Conservation (phyloP, 2,113 vertebrate genomes). For the Pedetes capensis region DNA sequence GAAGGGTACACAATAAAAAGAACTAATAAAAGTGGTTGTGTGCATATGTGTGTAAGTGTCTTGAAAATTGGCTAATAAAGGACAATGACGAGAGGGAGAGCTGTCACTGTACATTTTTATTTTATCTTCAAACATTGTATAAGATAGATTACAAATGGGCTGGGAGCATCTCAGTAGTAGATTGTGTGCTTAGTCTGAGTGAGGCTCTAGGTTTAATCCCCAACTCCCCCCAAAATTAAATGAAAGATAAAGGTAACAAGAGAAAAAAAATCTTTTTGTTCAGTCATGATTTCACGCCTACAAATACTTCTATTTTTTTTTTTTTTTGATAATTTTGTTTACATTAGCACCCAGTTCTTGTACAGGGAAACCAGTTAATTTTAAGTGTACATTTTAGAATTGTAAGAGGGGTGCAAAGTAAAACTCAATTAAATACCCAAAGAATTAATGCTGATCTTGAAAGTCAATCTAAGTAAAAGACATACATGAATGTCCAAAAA, state of each 20-base stretch:
- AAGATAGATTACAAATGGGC: not conserved
- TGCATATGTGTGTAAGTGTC: not conserved
- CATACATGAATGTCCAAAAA: not conserved
- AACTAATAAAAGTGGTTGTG: not conserved
- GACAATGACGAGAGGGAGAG: not conserved
- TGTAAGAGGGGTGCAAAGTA: not conserved
- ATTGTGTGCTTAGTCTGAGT: not conserved
- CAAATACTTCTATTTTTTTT: not conserved
- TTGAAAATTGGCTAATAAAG: not conserved
- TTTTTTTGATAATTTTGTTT: not conserved
- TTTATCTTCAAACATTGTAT: conserved; percentile 5
- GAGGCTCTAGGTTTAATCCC: not conserved
- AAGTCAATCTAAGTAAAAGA: conserved; percentile 1
- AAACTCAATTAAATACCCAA: not conserved
- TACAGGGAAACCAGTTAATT: not conserved
- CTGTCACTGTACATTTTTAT: not conserved
- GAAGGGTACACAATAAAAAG: not conserved
- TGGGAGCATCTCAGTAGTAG: not conserved
- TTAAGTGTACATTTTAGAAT: not conserved
- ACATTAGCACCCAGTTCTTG: not conserved
- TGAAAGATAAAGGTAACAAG: not conserved
- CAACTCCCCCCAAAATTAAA: not conserved
- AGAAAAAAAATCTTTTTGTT: not conserved
- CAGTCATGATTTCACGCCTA: not conserved
- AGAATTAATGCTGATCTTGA: conserved; percentile 12